A percentile compares a stretch with the other conserved stretches of the same genome.
phyloP scores from a whole-genome alignment of 23 tunicate genomes.

The Botrylloides violaceus region DNA sequence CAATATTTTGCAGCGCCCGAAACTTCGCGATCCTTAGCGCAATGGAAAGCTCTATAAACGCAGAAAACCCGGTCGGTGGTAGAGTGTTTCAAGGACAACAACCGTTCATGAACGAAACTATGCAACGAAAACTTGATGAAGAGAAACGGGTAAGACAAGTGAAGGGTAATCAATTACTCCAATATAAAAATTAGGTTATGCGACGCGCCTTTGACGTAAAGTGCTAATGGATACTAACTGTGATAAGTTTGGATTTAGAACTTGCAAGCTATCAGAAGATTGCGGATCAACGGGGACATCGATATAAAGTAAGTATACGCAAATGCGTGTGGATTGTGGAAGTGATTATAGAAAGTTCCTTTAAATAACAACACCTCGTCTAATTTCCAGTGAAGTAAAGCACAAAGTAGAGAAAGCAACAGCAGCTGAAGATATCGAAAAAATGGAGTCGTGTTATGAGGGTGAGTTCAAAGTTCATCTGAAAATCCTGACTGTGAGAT shows the following conservation, averaged over 20 bases:
- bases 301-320: too few species aligned
- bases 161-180: too few species aligned
- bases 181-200: too few species aligned
- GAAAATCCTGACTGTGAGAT: too few species aligned
- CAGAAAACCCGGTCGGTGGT: background rate
- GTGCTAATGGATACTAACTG: too few species aligned
- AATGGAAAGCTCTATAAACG: conserved; percentile 8
- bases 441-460: background rate
- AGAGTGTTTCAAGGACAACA: conserved; percentile 12
- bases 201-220: too few species aligned
- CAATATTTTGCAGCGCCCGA: conserved; percentile 6
- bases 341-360: background rate
- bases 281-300: too few species aligned
- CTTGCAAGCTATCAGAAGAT: background rate
- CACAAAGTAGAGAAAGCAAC: background rate
- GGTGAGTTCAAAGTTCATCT: too few species aligned
- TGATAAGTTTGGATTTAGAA: background rate
- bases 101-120: conserved; percentile 2
- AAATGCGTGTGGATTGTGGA: background rate
- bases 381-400: background rate
- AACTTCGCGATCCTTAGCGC: conserved; percentile 9
- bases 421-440: background rate
- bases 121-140: background rate
- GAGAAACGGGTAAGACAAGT: conserved; percentile 12
- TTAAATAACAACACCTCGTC: background rate